phyloP scores from a whole-genome alignment of 2,888 invertebrate species.

The Sycophila texana region DNA sequence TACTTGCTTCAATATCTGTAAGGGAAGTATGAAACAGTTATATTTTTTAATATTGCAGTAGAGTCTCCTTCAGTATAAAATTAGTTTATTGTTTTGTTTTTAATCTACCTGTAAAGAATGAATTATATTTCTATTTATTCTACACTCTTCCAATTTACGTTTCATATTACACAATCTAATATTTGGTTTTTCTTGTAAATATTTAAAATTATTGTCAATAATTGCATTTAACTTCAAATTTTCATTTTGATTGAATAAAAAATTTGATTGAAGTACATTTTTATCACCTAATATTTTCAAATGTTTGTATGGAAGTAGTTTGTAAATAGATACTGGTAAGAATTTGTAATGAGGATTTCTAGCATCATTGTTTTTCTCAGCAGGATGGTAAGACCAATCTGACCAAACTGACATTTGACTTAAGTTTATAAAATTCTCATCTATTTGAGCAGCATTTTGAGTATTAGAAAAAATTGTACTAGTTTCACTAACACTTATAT shows the following conservation, averaged over 20 bases:
- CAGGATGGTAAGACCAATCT: slow-evolving; percentile 63
- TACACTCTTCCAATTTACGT: slow-evolving; percentile 33
- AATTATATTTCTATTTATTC: slow-evolving; percentile 46
- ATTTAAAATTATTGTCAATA: slow-evolving; percentile 18
- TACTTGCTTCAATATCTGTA: slow-evolving; percentile 83
- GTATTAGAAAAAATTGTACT: slow-evolving; percentile 26
- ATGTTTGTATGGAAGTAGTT: slow-evolving; percentile 36
- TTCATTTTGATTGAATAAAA: slow-evolving; percentile 7
- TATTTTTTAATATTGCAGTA: neutral
- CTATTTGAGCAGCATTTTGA: slow-evolving; percentile 7
- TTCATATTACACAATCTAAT: slow-evolving; percentile 29
- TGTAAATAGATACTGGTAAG: slow-evolving; percentile 38
- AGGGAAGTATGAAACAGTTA: slow-evolving; percentile 19
- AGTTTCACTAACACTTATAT: slow-evolving; percentile 9
- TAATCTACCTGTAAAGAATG: slow-evolving; percentile 46
- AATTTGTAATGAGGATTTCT: slow-evolving; percentile 22
- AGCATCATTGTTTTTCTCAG: slow-evolving; percentile 13
- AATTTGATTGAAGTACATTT: slow-evolving; percentile 18
- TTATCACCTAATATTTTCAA: slow-evolving; percentile 14
- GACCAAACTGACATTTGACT: slow-evolving; percentile 67
- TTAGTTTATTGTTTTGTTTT: neutral
- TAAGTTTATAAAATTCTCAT: slow-evolving; percentile 39
- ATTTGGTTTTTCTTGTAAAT: slow-evolving; percentile 27
- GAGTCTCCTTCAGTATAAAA: neutral
- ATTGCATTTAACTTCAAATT: neutral